Evolutionary conservation across 2,888 invertebrate species (phyloP).

Genomic region (Iselma pallidipennis): DNA sequence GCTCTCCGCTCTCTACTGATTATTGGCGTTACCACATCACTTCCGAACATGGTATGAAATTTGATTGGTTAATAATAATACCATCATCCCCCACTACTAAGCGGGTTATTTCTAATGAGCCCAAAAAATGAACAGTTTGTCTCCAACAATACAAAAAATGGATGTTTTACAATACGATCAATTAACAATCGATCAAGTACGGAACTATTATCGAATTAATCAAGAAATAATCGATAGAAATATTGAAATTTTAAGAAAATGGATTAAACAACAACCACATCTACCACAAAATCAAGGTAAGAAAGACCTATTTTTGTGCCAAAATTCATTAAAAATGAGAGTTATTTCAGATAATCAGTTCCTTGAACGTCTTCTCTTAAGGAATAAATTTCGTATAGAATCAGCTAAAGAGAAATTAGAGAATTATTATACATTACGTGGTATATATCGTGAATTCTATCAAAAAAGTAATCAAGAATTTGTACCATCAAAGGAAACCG

Average conservation of each 20-base stretch:
- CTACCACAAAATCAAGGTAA: constrained; percentile 4
- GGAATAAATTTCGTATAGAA: constrained; percentile 18
- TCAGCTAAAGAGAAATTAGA: constrained; percentile 12
- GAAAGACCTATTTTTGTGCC: constrained; percentile 1
- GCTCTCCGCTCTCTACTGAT: too few species aligned
- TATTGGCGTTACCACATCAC: too few species aligned
- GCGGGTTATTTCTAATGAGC: too few species aligned
- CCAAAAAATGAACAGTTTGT: too few species aligned
- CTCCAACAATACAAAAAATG: not conserved
- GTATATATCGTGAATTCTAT: not conserved
- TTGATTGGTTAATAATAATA: too few species aligned
- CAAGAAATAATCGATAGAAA: not conserved
- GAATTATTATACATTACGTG: constrained; percentile 12
- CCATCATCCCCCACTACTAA: too few species aligned
- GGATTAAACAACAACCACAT: constrained; percentile 5
- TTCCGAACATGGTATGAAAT: too few species aligned
- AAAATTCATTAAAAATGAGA: not conserved
- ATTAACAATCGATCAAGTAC: not conserved
- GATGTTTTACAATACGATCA: not conserved
- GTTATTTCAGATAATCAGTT: constrained; percentile 1
- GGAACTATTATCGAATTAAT: not conserved
- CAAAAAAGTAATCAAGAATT: constrained; percentile 3
- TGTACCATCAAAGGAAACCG: constrained; percentile 3
- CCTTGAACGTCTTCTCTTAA: constrained; percentile 9
- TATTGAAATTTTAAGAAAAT: not conserved